A percentile compares a stretch with the other conserved stretches of the same genome.
Conservation (phyloP, 2,113 vertebrate genomes). For the Sinocyclocheilus anshuiensis region DNA sequence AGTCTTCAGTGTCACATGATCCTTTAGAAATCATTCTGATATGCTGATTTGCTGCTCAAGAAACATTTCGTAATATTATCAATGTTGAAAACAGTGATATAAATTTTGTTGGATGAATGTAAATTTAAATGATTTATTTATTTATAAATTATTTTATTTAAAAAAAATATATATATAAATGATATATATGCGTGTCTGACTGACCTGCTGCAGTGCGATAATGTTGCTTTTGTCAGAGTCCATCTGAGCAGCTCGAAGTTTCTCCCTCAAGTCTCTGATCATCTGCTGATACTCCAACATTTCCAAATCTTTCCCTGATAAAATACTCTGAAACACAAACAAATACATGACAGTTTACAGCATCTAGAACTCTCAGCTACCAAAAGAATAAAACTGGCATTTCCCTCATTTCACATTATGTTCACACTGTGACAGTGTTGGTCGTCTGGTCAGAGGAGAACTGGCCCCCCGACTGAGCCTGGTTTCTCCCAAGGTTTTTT, state of each 20-base stretch:
- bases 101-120: too few species aligned
- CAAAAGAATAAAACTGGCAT: background rate
- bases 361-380: background rate
- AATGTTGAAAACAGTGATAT: background rate
- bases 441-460: too few species aligned
- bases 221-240: conserved; percentile 90
- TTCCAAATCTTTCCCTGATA: conserved; percentile 91
- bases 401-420: background rate
- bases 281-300: conserved; percentile 89
- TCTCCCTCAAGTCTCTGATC: conserved; percentile 84
- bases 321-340: conserved; percentile 75
- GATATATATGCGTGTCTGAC: background rate
- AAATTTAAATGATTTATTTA: too few species aligned
- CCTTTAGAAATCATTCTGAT: background rate
- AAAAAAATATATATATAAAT: too few species aligned
- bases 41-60: background rate
- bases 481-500: too few species aligned
- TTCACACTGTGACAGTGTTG: background rate
- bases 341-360: background rate
- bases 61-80: background rate
- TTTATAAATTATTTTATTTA: too few species aligned
- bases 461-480: too few species aligned
- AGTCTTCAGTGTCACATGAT: background rate
- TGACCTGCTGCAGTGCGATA: conserved; percentile 90
- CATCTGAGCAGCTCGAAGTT: conserved; percentile 83